Percentiles rank a stretch among this genome's conserved stretches.
These are phyloP conservation scores for Leptinotarsa juncta DNA, from an alignment of 2,888 invertebrate species.

Conservation along the genomic window DNA sequence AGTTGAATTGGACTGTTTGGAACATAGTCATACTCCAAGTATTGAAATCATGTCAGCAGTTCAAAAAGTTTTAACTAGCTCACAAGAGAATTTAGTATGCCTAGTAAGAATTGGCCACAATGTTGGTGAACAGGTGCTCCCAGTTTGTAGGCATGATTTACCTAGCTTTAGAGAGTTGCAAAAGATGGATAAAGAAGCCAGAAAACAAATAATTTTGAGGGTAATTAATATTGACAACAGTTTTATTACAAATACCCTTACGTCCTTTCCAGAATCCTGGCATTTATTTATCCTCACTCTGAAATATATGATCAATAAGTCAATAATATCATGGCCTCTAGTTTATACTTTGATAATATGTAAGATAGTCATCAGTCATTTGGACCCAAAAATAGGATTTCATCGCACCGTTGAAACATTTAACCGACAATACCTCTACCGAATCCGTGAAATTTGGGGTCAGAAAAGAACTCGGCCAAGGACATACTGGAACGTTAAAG, in stretches of 20 bases:
- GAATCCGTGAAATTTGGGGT: slow-evolving; percentile 14
- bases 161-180: slow-evolving; percentile 62
- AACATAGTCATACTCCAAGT: slow-evolving; percentile 72
- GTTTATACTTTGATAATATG: slow-evolving; percentile 72
- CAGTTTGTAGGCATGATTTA: slow-evolving; percentile 47
- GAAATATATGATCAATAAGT: slow-evolving; percentile 70
- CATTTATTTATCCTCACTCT: slow-evolving; percentile 71
- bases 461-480: background rate
- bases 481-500: slow-evolving; percentile 54
- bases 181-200: slow-evolving; percentile 51
- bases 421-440: slow-evolving; percentile 27
- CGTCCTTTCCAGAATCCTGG: slow-evolving; percentile 70
- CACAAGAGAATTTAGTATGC: slow-evolving; percentile 53
- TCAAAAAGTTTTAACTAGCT: slow-evolving; percentile 62
- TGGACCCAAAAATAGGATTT: slow-evolving; percentile 71
- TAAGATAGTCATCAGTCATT: slow-evolving; percentile 70
- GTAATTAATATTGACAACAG: slow-evolving; percentile 67
- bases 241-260: slow-evolving; percentile 58
- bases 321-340: slow-evolving; percentile 64
- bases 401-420: slow-evolving; percentile 64
- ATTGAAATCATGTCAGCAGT: slow-evolving; percentile 74
- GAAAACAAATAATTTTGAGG: slow-evolving; percentile 65
- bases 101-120: slow-evolving; percentile 54
- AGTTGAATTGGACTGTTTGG: slow-evolving; percentile 75
- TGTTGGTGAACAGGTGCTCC: slow-evolving; percentile 47